These are phyloP conservation scores for Emesis furor DNA, from an alignment of 2,888 invertebrate species.

Conservation along the genomic window DNA sequence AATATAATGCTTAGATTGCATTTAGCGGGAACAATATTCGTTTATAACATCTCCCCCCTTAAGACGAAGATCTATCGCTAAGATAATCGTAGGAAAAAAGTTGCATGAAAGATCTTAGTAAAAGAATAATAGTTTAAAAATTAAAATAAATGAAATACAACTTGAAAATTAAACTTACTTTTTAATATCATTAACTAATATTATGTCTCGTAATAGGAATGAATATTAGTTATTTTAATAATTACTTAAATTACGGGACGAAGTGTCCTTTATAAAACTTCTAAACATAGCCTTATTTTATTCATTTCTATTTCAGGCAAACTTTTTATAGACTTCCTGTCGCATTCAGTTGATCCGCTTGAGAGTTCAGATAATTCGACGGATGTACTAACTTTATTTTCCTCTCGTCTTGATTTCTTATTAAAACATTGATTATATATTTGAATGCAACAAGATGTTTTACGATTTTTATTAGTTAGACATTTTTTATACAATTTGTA, in stretches of 20 bases:
- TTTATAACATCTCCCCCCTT: no score
- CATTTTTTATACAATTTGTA: not conserved
- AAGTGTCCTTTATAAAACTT: slow-evolving; percentile 1
- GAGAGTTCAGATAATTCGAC: slow-evolving; percentile 3
- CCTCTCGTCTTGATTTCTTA: not conserved
- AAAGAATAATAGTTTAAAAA: no score
- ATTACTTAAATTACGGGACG: not conserved
- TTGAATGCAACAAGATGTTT: not conserved
- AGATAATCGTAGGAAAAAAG: no score
- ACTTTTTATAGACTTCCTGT: slow-evolving; percentile 5
- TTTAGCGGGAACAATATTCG: no score
- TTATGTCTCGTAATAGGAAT: no score
- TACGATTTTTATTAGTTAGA: not conserved
- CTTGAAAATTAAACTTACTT: no score
- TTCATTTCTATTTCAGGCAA: slow-evolving; percentile 2
- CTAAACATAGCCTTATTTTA: slow-evolving; percentile 8
- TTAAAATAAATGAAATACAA: no score
- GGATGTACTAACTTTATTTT: not conserved
- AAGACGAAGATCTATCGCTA: no score
- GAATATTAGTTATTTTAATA: slow-evolving; percentile 47
- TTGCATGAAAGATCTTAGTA: no score
- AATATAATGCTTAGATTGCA: no score
- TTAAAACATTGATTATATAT: not conserved
- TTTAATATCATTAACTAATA: no score
- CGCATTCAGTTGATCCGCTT: slow-evolving; percentile 6